Percentiles rank a stretch among this genome's conserved stretches.
These are phyloP conservation scores for Syrphus vitripennis DNA, from an alignment of 2,888 invertebrate genomes.

Conservation along the genomic window DNA sequence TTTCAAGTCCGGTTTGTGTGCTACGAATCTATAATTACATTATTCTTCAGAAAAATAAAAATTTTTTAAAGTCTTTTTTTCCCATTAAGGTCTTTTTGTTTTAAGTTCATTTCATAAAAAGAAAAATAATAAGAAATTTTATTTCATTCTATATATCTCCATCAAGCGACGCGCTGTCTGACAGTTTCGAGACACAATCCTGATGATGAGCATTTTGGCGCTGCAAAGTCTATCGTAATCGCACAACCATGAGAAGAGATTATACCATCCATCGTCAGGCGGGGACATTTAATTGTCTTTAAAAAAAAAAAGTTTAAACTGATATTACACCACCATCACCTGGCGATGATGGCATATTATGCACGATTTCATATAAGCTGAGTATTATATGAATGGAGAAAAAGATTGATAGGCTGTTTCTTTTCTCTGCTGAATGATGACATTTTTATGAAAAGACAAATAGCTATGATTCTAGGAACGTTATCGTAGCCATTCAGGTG, in stretches of 20 bases:
- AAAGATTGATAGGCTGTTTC: conserved; percentile 60
- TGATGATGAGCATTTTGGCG: conserved; percentile 56
- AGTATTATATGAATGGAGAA: conserved; percentile 55
- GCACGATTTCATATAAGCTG: conserved; percentile 14
- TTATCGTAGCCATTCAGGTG: conserved; percentile 31
- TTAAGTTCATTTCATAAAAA: neutral
- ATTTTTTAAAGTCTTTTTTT: neutral
- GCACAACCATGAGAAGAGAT: neutral
- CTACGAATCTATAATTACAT: conserved; percentile 60
- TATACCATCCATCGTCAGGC: neutral
- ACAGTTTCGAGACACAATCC: conserved; percentile 13
- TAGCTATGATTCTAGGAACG: conserved; percentile 63
- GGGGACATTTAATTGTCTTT: conserved; percentile 44
- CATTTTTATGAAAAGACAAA: conserved; percentile 70
- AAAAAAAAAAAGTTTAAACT: conserved; percentile 2
- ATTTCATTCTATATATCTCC: conserved; percentile 20
- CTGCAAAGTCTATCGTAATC: conserved; percentile 66
- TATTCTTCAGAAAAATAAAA: conserved; percentile 9
- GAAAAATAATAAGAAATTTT: neutral
- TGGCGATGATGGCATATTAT: conserved; percentile 18
- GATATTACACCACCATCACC: conserved; percentile 40
- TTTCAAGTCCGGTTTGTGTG: conserved; percentile 68
- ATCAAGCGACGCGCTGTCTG: conserved; percentile 51
- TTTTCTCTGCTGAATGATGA: conserved; percentile 46
- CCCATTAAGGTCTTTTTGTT: neutral